Evolutionary conservation across 1,140 invertebrate genomes (phyloP).

Genomic region (Mactra quadrangularis): DNA sequence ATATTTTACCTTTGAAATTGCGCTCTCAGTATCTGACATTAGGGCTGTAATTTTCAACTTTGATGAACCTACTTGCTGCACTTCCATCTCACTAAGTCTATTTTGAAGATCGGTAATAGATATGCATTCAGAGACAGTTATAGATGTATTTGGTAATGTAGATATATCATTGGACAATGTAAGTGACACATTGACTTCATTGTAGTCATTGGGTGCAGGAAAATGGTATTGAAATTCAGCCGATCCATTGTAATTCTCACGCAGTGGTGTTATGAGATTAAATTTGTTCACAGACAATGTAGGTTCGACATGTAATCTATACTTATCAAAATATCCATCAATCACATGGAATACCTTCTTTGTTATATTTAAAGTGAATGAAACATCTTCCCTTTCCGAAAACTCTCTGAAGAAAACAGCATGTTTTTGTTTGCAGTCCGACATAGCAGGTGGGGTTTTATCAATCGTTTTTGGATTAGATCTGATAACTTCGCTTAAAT

Average conservation of each 20-base stretch:
- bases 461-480: conserved; percentile 56
- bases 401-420: background rate
- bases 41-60: background rate
- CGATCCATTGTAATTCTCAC: background rate
- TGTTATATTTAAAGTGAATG: background rate
- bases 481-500: conserved; percentile 10
- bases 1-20: background rate
- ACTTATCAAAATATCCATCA: background rate
- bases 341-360: background rate
- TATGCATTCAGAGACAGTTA: no score
- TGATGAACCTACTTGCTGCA: conserved; percentile 16
- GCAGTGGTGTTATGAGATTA: background rate
- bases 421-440: conserved; percentile 24
- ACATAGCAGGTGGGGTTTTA: conserved; percentile 48
- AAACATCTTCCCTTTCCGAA: background rate
- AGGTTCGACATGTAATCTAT: background rate
- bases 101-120: background rate
- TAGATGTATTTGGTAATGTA: background rate
- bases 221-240: conserved; percentile 6
- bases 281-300: background rate
- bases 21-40: conserved; percentile 24
- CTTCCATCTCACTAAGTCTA: background rate
- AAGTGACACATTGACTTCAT: background rate
- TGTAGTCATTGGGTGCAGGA: no score
- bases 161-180: background rate